Percentiles rank a stretch among this genome's conserved stretches.
Evolutionary conservation across 1,140 invertebrate species (phyloP).

Genomic region (Stenopsyche tienmushanensis): DNA sequence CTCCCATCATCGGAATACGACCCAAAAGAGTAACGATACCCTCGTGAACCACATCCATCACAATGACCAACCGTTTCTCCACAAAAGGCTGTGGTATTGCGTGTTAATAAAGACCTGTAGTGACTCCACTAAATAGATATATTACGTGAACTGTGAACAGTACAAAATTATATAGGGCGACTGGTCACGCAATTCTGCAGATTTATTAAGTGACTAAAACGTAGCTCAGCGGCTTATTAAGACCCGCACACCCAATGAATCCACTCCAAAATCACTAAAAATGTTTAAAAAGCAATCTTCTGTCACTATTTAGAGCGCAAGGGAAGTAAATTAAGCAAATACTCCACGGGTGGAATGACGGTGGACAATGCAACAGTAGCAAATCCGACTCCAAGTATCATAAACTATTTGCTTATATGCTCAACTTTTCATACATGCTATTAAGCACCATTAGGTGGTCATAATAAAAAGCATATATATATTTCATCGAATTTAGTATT

Average conservation of each 20-base stretch:
- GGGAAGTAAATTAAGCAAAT: no score
- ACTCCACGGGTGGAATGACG: no score
- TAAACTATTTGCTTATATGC: background rate
- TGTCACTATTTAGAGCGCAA: no score
- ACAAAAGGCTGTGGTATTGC: background rate
- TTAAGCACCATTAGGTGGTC: background rate
- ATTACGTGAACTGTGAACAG: constrained; percentile 13
- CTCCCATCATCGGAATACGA: no score
- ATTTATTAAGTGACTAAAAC: constrained; percentile 14
- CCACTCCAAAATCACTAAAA: background rate
- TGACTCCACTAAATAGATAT: constrained; percentile 14
- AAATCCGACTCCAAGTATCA: no score
- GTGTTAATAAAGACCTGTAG: constrained; percentile 12
- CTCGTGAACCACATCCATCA: no score
- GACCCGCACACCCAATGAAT: background rate
- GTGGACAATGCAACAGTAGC: no score
- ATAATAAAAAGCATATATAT: background rate
- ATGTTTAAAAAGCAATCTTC: background rate
- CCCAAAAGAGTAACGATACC: no score
- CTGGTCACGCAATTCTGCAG: constrained; percentile 11
- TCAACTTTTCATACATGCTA: background rate
- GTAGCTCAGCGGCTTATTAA: constrained; percentile 4
- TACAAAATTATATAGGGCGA: constrained; percentile 9
- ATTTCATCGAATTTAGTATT: background rate
- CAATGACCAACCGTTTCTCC: background rate